These are phyloP conservation scores for Sphecodes monilicornis DNA, from an alignment of 2,888 invertebrate species.

Conservation along the genomic window DNA sequence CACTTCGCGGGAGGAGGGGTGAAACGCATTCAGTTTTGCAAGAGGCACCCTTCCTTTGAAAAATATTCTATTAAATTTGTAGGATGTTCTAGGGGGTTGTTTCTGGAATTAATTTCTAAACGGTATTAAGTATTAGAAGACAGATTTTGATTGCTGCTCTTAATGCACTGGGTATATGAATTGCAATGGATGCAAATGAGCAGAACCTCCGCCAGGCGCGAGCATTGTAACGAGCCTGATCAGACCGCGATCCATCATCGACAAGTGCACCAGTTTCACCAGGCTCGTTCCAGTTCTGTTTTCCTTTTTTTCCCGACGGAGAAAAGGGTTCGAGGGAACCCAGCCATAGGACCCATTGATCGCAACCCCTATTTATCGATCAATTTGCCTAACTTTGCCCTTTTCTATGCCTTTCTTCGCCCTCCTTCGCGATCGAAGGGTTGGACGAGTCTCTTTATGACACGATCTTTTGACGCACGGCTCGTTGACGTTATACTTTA, in stretches of 20 bases:
- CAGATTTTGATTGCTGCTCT: background rate
- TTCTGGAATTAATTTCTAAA: background rate
- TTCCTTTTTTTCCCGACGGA: background rate
- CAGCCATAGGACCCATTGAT: conserved; percentile 51
- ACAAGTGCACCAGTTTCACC: conserved; percentile 51
- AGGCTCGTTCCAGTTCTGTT: conserved; percentile 17
- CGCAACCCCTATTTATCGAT: conserved; percentile 67
- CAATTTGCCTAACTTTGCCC: conserved; percentile 63
- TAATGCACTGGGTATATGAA: background rate
- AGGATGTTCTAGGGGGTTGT: too few relatives aligned
- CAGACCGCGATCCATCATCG: conserved; percentile 43
- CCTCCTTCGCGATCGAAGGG: conserved; percentile 46
- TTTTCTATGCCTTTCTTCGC: conserved; percentile 47
- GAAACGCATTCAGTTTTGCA: background rate
- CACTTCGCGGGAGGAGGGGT: too few relatives aligned
- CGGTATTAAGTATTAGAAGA: background rate
- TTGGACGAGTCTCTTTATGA: conserved; percentile 30
- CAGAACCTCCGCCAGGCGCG: background rate
- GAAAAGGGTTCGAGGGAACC: conserved; percentile 61
- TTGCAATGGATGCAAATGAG: background rate
- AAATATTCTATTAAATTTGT: background rate
- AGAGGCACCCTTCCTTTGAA: too few relatives aligned
- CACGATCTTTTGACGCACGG: conserved; percentile 32
- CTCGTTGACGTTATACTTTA: background rate
- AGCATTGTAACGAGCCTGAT: conserved; percentile 49